A percentile compares a stretch with the other conserved stretches of the same genome.
Conservation (phyloP, 2,888 invertebrate genomes). For the Coecobrya sp. region DNA sequence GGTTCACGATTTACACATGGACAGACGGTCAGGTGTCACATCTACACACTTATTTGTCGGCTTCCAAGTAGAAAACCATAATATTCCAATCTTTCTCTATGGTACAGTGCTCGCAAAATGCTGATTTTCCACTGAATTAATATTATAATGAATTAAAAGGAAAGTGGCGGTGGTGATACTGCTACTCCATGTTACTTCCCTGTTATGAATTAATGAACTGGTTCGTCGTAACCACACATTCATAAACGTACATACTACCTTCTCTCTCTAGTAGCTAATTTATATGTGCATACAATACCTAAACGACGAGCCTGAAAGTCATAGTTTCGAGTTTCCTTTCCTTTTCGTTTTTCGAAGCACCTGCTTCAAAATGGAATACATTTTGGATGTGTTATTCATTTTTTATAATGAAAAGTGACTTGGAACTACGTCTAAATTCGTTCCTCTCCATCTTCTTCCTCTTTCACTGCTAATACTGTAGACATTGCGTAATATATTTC, state of each 20-base stretch:
- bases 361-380: conserved; percentile 44
- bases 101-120: conserved; percentile 8
- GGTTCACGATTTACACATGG: conserved; percentile 44
- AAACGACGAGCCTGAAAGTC: not conserved
- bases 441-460: not conserved
- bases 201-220: conserved; percentile 62
- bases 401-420: conserved; percentile 57
- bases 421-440: not conserved
- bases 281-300: conserved; percentile 23
- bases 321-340: not conserved
- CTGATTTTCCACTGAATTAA: conserved; percentile 53
- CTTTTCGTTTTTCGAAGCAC: conserved; percentile 32
- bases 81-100: not conserved
- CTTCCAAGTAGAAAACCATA: conserved; percentile 6
- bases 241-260: conserved; percentile 16
- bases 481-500: conserved; percentile 22
- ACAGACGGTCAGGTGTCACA: conserved; percentile 71
- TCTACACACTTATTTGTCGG: conserved; percentile 29
- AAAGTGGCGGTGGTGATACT: conserved; percentile 29
- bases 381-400: conserved; percentile 51
- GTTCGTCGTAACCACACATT: conserved; percentile 58
- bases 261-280: not conserved
- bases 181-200: not conserved
- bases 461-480: not conserved
- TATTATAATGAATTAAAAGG: conserved; percentile 59